Conservation (phyloP, 2,113 vertebrate species). For the Clarias macrocephalus region DNA sequence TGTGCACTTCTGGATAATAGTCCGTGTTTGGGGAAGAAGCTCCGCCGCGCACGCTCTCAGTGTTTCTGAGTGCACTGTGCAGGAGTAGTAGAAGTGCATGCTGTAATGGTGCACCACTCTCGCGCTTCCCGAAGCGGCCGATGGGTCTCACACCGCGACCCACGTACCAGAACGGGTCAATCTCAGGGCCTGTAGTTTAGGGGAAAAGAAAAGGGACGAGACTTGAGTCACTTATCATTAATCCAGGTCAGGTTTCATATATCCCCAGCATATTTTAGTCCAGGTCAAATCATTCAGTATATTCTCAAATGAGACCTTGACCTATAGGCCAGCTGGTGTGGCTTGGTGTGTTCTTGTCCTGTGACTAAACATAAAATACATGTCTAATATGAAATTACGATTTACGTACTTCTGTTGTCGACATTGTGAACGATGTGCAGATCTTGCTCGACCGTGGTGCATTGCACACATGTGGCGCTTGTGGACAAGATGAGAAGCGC, state of each 20-base stretch:
- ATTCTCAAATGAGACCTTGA: neutral
- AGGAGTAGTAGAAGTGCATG: conserved; percentile 72
- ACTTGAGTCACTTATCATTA: neutral
- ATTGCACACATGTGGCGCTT: conserved; percentile 72
- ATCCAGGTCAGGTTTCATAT: too few species aligned
- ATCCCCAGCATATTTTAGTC: neutral
- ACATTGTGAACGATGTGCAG: conserved; percentile 84
- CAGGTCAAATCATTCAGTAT: neutral
- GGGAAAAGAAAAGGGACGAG: conserved; percentile 40
- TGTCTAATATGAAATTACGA: neutral
- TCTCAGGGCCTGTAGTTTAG: conserved; percentile 79
- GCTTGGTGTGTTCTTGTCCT: neutral
- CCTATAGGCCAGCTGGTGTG: neutral
- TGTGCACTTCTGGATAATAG: conserved; percentile 8
- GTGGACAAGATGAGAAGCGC: conserved; percentile 75
- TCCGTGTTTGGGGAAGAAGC: neutral
- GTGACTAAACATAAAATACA: neutral
- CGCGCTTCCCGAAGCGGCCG: conserved; percentile 86
- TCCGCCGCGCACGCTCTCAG: conserved; percentile 59
- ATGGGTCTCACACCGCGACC: conserved; percentile 86
- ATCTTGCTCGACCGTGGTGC: conserved; percentile 81
- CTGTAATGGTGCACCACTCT: conserved; percentile 62
- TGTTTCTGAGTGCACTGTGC: conserved; percentile 71
- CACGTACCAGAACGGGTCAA: conserved; percentile 88
- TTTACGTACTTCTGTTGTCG: conserved; percentile 86